Evolutionary conservation across 1,140 invertebrate genomes (phyloP), one percentile per base, ranked within the genome.

Genomic region (Solenopsis invicta): DNA sequence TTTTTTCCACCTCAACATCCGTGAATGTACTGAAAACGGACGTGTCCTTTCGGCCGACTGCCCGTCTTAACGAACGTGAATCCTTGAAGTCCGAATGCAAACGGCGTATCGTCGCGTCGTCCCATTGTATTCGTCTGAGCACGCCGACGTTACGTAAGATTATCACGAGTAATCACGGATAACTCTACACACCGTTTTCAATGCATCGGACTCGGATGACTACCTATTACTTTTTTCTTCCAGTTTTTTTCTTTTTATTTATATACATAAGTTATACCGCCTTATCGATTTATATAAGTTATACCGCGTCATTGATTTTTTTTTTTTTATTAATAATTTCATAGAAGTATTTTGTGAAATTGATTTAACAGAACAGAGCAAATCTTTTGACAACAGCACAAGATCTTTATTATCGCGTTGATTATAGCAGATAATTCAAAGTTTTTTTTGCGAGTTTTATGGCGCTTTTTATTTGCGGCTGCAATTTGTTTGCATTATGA

Each of bases 131-230:
- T 90, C 89, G 77, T 9, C 89, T 82, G 75, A 87, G 86, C 87
- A 90, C 84, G 80, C 67, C 61, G 66, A 12, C 48, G 54, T 93
- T 93, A 90, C 87, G 90, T 91, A 93, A 93, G 67, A 61, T 90
- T 87, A 87, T 87, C 76, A 59, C 85, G 69, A 69, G 67, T 85
- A 87, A 88, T 87, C 85, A 87, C 81, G 77, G 9, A 3, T 41
- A 76, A 50, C 67, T 80, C 71, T 77, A 48, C 80, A 61, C 72
- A 50, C 21, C 37, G 18, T 80, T 84, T 81, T 56, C 45, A 50
- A 66, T 74, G 29, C 21, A 62, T 21, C 2, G 18, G 9, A n/a
- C 13, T 29, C 69, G 18, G 56, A 0, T 34, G 29, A 10, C 18
- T 8, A 10, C 18, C 4, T 29, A 29, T 2, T 29, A 18, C n/a